A percentile compares a stretch with the other conserved stretches of the same genome.
phyloP scores from a whole-genome alignment of 2,113 vertebrate genomes.

The Muscicapa adusta region DNA sequence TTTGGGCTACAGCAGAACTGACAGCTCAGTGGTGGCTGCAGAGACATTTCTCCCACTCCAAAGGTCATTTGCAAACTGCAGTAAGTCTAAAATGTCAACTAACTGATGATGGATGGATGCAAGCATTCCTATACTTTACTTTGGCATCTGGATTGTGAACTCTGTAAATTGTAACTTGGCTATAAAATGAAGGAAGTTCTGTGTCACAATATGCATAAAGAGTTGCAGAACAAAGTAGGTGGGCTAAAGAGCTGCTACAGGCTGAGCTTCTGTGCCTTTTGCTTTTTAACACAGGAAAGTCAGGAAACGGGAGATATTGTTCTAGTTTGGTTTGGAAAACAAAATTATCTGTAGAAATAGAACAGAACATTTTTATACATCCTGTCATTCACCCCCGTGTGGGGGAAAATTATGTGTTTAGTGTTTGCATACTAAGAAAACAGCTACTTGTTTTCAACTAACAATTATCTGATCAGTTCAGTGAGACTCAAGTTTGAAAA shows the following conservation, averaged over 20 bases:
- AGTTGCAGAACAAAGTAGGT: neutral
- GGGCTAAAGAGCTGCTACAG: neutral
- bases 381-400: neutral
- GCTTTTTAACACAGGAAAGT: neutral
- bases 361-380: neutral
- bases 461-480: neutral
- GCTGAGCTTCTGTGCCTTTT: neutral
- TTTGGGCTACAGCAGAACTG: neutral
- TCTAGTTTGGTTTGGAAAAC: neutral
- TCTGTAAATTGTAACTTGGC: neutral
- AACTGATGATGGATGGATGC: neutral
- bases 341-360: neutral
- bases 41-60: neutral
- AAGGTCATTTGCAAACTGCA: slow-evolving; percentile 8
- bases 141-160: neutral
- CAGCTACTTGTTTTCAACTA: neutral
- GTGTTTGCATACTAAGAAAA: neutral
- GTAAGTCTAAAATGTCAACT: slow-evolving; percentile 1
- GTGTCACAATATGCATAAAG: neutral
- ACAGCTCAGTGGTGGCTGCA: neutral
- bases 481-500: neutral
- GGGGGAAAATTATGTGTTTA: neutral
- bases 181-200: neutral
- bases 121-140: neutral
- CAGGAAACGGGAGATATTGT: neutral